Conservation (phyloP, 2,888 invertebrate genomes). For the Xanthia icteritia region DNA sequence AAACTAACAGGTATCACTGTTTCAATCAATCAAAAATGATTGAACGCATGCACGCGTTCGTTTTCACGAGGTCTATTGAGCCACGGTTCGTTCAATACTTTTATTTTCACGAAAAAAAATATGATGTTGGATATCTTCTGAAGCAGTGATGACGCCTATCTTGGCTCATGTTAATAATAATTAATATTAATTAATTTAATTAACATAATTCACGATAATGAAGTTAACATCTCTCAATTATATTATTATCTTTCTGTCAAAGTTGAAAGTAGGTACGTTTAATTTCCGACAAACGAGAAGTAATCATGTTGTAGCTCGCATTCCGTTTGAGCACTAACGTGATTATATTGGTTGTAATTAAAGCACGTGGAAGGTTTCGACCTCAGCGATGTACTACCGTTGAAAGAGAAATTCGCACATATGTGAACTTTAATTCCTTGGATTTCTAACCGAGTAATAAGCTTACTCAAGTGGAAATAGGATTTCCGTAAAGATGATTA, state of each 20-base stretch:
- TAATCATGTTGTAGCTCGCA: slow-evolving; percentile 34
- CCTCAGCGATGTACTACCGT: slow-evolving; percentile 26
- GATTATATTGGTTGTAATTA: slow-evolving; percentile 57
- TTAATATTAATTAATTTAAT: no score
- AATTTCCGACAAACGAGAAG: slow-evolving; percentile 44
- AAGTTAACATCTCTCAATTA: slow-evolving; percentile 17
- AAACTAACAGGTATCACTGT: slow-evolving; percentile 42
- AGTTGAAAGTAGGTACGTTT: slow-evolving; percentile 28
- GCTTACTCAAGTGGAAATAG: slow-evolving; percentile 27
- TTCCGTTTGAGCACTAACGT: slow-evolving; percentile 44
- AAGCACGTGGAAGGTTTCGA: slow-evolving; percentile 49
- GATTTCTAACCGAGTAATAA: slow-evolving; percentile 50
- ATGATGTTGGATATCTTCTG: not conserved
- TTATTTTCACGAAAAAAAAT: slow-evolving; percentile 9
- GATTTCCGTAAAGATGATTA: slow-evolving; percentile 34
- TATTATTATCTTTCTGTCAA: slow-evolving; percentile 10
- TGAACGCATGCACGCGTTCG: slow-evolving; percentile 28
- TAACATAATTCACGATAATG: slow-evolving; percentile 1
- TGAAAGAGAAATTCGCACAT: slow-evolving; percentile 52
- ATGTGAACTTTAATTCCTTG: slow-evolving; percentile 55
- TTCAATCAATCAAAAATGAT: slow-evolving; percentile 42
- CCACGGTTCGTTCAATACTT: not conserved
- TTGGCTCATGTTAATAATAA: slow-evolving; percentile 6
- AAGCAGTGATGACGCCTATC: not conserved
- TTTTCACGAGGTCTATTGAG: not conserved